Conservation (phyloP, 2,113 vertebrate genomes). For the Empidonax alnorum region DNA sequence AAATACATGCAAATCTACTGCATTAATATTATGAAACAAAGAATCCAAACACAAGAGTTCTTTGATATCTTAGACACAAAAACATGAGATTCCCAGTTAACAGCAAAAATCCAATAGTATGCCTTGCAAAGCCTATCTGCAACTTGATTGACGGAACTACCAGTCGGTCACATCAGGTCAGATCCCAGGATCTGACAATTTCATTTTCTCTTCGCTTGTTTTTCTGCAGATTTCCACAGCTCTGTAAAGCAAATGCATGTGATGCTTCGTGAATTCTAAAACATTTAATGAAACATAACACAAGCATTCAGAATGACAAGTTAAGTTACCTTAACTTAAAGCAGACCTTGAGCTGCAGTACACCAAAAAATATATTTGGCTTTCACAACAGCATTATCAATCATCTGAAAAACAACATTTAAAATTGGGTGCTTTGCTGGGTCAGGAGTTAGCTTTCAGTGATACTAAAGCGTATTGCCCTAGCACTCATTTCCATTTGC, state of each 20-base stretch:
- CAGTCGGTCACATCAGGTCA: background rate
- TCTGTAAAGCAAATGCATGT: background rate
- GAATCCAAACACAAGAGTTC: background rate
- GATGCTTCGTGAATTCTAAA: background rate
- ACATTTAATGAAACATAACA: constrained; percentile 15
- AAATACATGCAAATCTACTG: constrained; percentile 30
- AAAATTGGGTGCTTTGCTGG: background rate
- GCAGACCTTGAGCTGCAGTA: constrained; percentile 5
- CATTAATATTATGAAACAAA: constrained; percentile 51
- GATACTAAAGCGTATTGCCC: background rate
- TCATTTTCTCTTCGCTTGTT: background rate
- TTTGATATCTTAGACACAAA: background rate
- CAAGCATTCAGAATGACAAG: constrained; percentile 44
- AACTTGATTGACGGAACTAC: background rate
- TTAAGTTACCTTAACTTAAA: constrained; percentile 56
- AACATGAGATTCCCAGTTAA: background rate
- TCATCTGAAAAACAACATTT: constrained; percentile 14
- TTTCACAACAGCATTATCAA: constrained; percentile 2
- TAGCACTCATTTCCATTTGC: background rate
- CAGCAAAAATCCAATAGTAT: background rate
- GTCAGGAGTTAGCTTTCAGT: background rate
- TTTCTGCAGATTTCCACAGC: background rate
- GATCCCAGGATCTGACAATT: background rate
- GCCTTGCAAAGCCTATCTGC: background rate
- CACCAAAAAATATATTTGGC: background rate